Percentiles rank a stretch among this genome's conserved stretches.
Conservation (phyloP, 2,797 vertebrate species). For the Synaphobranchus kaupii region DNA sequence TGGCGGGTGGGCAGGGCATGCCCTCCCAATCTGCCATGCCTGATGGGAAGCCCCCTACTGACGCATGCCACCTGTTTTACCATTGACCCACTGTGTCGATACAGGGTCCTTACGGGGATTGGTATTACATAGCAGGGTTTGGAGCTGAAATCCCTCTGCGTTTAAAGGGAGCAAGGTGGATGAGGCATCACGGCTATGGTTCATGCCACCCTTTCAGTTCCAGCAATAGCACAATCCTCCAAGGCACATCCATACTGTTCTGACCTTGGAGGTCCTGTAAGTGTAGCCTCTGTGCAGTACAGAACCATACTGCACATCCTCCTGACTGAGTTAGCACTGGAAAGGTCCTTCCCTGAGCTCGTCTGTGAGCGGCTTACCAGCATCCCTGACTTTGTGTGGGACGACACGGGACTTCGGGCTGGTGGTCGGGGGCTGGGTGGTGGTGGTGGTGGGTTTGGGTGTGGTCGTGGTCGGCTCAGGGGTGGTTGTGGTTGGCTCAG, state of each 20-base stretch:
- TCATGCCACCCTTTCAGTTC: slow-evolving; percentile 37
- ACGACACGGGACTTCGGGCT: slow-evolving; percentile 64
- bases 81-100: slow-evolving; percentile 22
- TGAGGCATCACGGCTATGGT: not conserved
- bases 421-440: slow-evolving; percentile 52
- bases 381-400: slow-evolving; percentile 75
- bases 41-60: not conserved
- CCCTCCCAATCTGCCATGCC: not conserved
- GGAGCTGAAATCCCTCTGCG: not conserved
- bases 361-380: slow-evolving; percentile 72
- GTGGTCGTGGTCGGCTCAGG: slow-evolving; percentile 44
- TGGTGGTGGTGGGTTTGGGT: slow-evolving; percentile 46
- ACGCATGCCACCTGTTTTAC: not conserved
- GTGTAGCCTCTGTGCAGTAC: not conserved
- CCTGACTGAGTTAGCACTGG: not conserved
- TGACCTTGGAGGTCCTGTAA: not conserved
- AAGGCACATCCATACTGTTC: slow-evolving; percentile 38
- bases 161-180: slow-evolving; percentile 8
- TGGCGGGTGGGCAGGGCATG: not conserved
- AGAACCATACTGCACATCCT: too few relatives aligned
- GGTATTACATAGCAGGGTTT: slow-evolving; percentile 41
- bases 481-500: slow-evolving; percentile 59
- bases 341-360: not conserved
- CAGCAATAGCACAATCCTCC: slow-evolving; percentile 46
- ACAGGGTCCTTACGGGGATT: slow-evolving; percentile 43